These are phyloP conservation scores for Clivina fossor DNA, from an alignment of 2,888 invertebrate species.

Conservation along the genomic window DNA sequence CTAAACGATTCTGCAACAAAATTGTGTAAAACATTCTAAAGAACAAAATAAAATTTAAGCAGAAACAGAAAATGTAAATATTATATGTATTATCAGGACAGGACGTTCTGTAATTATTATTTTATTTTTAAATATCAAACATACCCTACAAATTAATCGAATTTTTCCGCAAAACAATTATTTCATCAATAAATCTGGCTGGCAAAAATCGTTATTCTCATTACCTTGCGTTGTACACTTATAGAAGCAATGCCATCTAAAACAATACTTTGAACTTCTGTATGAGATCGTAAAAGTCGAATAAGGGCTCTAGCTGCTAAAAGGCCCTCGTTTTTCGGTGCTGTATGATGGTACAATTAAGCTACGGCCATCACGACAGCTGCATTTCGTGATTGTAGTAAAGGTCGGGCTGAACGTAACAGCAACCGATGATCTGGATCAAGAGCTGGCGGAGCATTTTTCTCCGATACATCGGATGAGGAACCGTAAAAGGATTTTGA, in stretches of 20 bases:
- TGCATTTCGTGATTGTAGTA: constrained; percentile 93
- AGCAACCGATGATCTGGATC: constrained; percentile 91
- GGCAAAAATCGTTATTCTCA: too few relatives aligned
- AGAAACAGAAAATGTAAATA: too few relatives aligned
- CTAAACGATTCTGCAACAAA: too few relatives aligned
- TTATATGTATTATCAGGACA: too few relatives aligned
- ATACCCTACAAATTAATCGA: too few relatives aligned
- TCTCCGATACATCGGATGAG: constrained; percentile 54
- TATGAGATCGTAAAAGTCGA: constrained; percentile 84
- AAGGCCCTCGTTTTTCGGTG: constrained; percentile 85
- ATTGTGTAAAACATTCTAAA: too few relatives aligned
- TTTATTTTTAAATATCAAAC: too few relatives aligned
- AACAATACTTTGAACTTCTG: constrained; percentile 96
- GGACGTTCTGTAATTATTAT: too few relatives aligned
- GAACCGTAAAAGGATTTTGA: constrained; percentile 66
- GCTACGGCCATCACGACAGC: constrained; percentile 98
- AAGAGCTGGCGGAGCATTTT: constrained; percentile 59
- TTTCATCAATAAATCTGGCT: too few relatives aligned
- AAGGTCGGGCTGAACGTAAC: constrained; percentile 86
- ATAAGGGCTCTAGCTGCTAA: constrained; percentile 91
- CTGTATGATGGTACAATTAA: constrained; percentile 95
- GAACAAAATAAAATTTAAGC: too few relatives aligned
- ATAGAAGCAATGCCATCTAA: constrained; percentile 94
- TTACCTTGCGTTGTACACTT: constrained; percentile 78
- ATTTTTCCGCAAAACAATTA: too few relatives aligned